Evolutionary conservation across 2,888 invertebrate species (phyloP), one percentile per base, ranked within the genome.

Genomic region (Bembecia ichneumoniformis): DNA sequence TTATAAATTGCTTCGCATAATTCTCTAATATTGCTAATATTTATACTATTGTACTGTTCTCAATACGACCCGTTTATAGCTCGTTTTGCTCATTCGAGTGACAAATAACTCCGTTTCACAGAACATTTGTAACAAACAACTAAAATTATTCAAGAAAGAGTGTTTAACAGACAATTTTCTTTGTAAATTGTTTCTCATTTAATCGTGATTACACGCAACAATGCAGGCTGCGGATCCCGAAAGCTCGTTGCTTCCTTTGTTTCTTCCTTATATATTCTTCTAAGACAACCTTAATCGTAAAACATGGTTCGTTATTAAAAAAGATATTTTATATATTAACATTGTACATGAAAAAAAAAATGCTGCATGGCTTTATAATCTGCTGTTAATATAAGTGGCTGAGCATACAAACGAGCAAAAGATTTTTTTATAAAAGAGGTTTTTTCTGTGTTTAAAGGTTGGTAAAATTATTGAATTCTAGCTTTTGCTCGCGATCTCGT

Each of bases 161-260:
- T 44, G 10, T 44, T 44, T 15, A 10, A 11, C 17, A 2, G 17
- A 47, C 43, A 49, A 49, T 50, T 46, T 48, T 46, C 52, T 52
- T 52, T 52, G 52, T 46, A 46, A 48, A 52, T 52, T 52, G 49
- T 50, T 52, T 49, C 52, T 49, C 48, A 49, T 50, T 52, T 49
- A 44, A 48, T 49, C 47, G 45, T 50, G 47, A 52, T 52, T 52
- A 66, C 50, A 48, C 52, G 49, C 50, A 55, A 62, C 59, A 60
- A 58, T 53, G 58, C 51, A 51, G 62, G 62, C 59, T 55, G 53
- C 52, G 56, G 48, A 51, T 46, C 46, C 9, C 40, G 50, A 35
- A 43, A 43, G 46, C 58, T 64, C 63, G 58, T 59, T 55, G 52
- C 54, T 49, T 54, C 55, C 54, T 54, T 62, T 57, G 54, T 57